Evolutionary conservation across 2,113 vertebrate genomes (phyloP).

Genomic region (Pachyramphus minor): DNA sequence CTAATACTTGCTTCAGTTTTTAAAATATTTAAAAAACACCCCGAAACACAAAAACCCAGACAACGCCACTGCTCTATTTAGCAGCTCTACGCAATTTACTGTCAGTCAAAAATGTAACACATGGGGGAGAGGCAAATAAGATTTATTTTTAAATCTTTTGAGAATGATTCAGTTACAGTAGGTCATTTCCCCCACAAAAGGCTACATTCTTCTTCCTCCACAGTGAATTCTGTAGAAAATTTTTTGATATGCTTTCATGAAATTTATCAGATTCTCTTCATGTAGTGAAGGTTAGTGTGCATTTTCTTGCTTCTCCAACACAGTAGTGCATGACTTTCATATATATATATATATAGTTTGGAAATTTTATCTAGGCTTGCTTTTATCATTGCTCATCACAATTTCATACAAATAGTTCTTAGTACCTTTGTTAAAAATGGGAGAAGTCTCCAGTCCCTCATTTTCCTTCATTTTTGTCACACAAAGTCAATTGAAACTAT

Average conservation of each 20-base stretch:
- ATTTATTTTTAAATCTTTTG: neutral
- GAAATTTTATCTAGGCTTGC: neutral
- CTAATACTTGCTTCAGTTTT: neutral
- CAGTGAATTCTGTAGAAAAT: neutral
- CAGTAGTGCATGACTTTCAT: neutral
- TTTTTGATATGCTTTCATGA: neutral
- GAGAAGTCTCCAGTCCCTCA: neutral
- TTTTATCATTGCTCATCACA: neutral
- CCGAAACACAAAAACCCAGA: neutral
- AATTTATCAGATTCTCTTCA: neutral
- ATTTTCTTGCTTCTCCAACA: neutral
- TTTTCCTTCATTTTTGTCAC: neutral
- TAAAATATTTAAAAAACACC: neutral
- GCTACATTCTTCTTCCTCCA: neutral
- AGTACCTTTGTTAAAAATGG: neutral
- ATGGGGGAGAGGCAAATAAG: neutral
- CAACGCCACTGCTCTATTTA: neutral
- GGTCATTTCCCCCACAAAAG: neutral
- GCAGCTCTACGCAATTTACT: neutral
- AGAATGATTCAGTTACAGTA: neutral
- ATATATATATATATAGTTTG: neutral
- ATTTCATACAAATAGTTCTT: neutral
- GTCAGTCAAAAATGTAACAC: slow-evolving; percentile 1
- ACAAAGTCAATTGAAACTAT: neutral
- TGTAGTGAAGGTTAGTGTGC: neutral